Percentiles rank a stretch among this genome's conserved stretches.
These are phyloP conservation scores for Acholoe squamosa DNA, from an alignment of 2,888 invertebrate species.

Conservation along the genomic window DNA sequence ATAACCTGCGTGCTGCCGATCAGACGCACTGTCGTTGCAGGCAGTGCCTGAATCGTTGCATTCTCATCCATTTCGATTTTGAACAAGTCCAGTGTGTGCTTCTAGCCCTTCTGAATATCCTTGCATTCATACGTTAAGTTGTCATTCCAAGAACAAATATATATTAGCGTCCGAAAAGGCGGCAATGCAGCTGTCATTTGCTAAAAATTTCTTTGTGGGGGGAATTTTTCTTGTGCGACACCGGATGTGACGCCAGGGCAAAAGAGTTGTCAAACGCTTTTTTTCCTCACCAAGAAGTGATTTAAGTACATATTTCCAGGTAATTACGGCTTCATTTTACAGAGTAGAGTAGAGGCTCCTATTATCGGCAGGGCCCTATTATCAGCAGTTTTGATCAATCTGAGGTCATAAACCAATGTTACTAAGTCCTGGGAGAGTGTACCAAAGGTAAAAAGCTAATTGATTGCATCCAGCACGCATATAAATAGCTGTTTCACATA, in stretches of 20 bases:
- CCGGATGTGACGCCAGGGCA: slow-evolving; percentile 25
- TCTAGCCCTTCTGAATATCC: background rate
- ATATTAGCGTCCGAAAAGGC: background rate
- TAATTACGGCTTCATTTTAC: background rate
- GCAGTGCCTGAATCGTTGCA: slow-evolving; percentile 75
- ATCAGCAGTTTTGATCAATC: too few species aligned
- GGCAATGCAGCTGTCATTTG: background rate
- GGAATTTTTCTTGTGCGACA: slow-evolving; percentile 30
- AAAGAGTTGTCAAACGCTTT: background rate
- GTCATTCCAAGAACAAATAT: background rate
- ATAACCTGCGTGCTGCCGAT: slow-evolving; percentile 86
- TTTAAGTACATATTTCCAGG: background rate
- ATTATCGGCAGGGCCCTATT: too few species aligned
- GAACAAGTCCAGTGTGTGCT: background rate
- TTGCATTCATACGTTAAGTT: background rate
- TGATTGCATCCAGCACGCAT: too few species aligned
- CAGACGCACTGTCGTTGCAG: slow-evolving; percentile 84
- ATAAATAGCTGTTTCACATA: too few species aligned
- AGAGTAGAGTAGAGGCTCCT: too few species aligned
- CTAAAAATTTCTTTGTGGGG: background rate
- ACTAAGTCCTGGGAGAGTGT: too few species aligned
- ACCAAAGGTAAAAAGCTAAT: too few species aligned
- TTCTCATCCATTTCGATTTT: background rate
- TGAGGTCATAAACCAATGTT: too few species aligned
- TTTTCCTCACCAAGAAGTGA: background rate